Percentiles rank a stretch among this genome's conserved stretches.
Conservation (phyloP, 2,113 vertebrate genomes). For the Oncorhynchus gorbuscha region DNA sequence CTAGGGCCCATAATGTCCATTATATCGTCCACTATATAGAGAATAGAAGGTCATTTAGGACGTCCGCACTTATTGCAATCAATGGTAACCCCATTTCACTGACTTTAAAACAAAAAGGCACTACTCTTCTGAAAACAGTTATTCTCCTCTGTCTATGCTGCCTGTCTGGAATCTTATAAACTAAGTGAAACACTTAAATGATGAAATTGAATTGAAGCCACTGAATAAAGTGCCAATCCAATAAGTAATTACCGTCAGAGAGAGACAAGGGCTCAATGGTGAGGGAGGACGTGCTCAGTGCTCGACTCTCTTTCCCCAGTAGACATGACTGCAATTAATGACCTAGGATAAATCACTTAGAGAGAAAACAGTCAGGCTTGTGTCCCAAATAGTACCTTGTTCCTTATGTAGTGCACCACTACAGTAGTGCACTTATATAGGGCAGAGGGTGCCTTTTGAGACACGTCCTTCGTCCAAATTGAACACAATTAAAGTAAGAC, state of each 20-base stretch:
- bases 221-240: conserved; percentile 41
- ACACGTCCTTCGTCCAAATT: too few species aligned
- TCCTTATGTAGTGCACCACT: too few species aligned
- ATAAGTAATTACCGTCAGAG: conserved; percentile 44
- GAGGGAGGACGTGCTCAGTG: conserved; percentile 24
- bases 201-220: conserved; percentile 43
- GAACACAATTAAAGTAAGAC: too few species aligned
- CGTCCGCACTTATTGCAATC: conserved; percentile 23
- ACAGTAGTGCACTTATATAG: too few species aligned
- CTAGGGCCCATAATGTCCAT: too few species aligned
- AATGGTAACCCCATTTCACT: conserved; percentile 34
- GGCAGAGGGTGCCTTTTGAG: too few species aligned
- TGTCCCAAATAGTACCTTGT: too few species aligned
- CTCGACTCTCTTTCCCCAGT: conserved; percentile 3
- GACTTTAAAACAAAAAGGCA: conserved; percentile 9
- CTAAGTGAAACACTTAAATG: conserved; percentile 10
- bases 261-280: conserved; percentile 36
- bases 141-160: background rate
- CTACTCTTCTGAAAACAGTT: background rate
- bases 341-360: conserved; percentile 34
- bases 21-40: too few species aligned
- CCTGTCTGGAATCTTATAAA: conserved; percentile 18
- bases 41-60: too few species aligned
- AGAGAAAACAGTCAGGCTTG: conserved; percentile 2
- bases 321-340: conserved; percentile 44